These are phyloP conservation scores for Philopotamus ludificatus DNA, from an alignment of 1,140 invertebrate genomes.

Conservation along the genomic window DNA sequence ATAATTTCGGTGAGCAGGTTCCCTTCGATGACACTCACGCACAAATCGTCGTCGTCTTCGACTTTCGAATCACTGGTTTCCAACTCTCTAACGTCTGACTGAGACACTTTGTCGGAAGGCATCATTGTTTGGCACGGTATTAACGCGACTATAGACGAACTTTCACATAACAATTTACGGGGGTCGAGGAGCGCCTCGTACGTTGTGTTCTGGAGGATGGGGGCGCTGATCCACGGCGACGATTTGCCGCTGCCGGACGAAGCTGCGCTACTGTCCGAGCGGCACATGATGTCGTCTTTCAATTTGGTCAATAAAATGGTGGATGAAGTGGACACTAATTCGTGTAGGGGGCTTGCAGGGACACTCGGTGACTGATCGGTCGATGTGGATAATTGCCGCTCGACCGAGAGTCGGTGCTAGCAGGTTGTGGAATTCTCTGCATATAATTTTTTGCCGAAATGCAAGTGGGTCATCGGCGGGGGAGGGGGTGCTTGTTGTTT, in stretches of 20 bases:
- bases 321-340: not conserved
- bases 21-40: conserved; percentile 32
- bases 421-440: conserved; percentile 37
- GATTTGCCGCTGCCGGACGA: conserved; percentile 2
- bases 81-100: not conserved
- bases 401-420: conserved; percentile 41
- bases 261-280: conserved; percentile 27
- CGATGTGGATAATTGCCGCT: conserved; percentile 25
- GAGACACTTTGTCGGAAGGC: not conserved
- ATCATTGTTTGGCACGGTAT: conserved; percentile 35
- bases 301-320: conserved; percentile 14
- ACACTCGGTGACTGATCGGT: conserved; percentile 29
- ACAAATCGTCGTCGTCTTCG: conserved; percentile 20
- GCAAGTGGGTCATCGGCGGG: conserved; percentile 37
- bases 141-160: conserved; percentile 39
- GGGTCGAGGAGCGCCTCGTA: conserved; percentile 36
- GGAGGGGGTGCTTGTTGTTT: conserved; percentile 39
- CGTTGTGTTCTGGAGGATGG: conserved; percentile 37
- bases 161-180: conserved; percentile 37
- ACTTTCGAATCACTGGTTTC: no score
- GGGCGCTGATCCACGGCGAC: conserved; percentile 39
- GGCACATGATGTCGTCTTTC: conserved; percentile 31
- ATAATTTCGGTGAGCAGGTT: conserved; percentile 39
- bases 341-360: conserved; percentile 13
- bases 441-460: conserved; percentile 34